Evolutionary conservation across 2,797 vertebrate genomes (phyloP).

Genomic region (Argya squamiceps): DNA sequence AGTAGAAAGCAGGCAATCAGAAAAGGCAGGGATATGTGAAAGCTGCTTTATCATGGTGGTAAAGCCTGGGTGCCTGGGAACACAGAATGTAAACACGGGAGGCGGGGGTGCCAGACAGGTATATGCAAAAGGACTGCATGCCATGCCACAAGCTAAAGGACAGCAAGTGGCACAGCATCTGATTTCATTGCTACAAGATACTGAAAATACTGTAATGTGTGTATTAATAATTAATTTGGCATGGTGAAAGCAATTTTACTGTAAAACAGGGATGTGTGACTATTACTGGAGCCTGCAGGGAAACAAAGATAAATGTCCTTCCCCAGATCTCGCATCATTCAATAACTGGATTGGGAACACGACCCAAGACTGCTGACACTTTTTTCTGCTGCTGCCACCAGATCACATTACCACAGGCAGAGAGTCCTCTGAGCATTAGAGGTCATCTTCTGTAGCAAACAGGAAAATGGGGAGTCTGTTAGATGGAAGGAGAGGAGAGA

Average conservation of each 20-base stretch:
- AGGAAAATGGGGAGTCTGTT: not conserved
- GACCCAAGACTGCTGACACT: not conserved
- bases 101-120: not conserved
- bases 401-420: conserved; percentile 10
- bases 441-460: not conserved
- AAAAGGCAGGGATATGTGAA: not conserved
- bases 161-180: not conserved
- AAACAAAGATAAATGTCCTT: conserved; percentile 6
- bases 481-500: not conserved
- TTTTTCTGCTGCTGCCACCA: conserved; percentile 2
- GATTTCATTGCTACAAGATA: not conserved
- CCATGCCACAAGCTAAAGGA: not conserved
- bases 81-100: not conserved
- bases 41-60: not conserved
- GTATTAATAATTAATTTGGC: conserved; percentile 24
- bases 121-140: not conserved
- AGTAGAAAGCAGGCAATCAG: not conserved
- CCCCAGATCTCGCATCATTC: not conserved
- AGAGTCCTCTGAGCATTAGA: not conserved
- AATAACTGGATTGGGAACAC: not conserved
- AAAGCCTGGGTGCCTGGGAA: not conserved
- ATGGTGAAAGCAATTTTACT: not conserved
- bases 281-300: not conserved
- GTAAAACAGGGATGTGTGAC: not conserved
- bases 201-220: conserved; percentile 10